Evolutionary conservation across 1,140 invertebrate species (phyloP).

Genomic region (Oedothorax gibbosus): DNA sequence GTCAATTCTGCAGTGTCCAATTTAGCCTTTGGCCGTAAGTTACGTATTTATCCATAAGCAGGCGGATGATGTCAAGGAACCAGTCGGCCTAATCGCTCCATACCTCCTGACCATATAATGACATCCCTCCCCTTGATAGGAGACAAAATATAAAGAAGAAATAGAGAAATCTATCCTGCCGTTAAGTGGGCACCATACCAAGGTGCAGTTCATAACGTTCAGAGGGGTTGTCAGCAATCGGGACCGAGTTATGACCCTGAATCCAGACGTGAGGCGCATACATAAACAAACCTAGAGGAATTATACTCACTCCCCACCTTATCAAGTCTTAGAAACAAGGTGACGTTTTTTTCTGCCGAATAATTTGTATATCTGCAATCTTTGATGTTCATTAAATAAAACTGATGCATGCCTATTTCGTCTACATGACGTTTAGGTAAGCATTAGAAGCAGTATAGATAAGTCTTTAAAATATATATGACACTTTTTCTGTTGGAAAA

Average conservation of each 20-base stretch:
- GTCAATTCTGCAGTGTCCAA: no score
- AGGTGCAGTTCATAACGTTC: conserved; percentile 47
- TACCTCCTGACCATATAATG: conserved; percentile 14
- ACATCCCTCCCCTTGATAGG: not conserved
- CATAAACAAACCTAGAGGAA: not conserved
- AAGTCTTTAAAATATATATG: no score
- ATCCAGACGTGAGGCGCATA: conserved; percentile 31
- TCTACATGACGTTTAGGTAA: no score
- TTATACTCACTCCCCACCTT: not conserved
- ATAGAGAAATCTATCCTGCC: conserved; percentile 18
- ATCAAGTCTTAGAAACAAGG: conserved; percentile 31
- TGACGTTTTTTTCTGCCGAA: conserved; percentile 39
- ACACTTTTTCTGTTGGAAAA: no score
- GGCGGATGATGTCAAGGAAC: conserved; percentile 2
- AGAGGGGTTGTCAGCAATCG: conserved; percentile 12
- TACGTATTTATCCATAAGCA: conserved; percentile 20
- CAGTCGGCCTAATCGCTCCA: conserved; percentile 18
- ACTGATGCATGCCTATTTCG: no score
- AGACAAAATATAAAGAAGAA: conserved; percentile 25
- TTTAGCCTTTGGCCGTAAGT: conserved; percentile 1
- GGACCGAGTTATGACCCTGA: conserved; percentile 38
- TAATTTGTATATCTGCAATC: no score
- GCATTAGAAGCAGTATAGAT: no score
- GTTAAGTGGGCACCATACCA: conserved; percentile 48
- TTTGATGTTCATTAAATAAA: no score